These are phyloP conservation scores for Pangasianodon gigas DNA, from an alignment of 2,113 vertebrate genomes.

Conservation along the genomic window DNA sequence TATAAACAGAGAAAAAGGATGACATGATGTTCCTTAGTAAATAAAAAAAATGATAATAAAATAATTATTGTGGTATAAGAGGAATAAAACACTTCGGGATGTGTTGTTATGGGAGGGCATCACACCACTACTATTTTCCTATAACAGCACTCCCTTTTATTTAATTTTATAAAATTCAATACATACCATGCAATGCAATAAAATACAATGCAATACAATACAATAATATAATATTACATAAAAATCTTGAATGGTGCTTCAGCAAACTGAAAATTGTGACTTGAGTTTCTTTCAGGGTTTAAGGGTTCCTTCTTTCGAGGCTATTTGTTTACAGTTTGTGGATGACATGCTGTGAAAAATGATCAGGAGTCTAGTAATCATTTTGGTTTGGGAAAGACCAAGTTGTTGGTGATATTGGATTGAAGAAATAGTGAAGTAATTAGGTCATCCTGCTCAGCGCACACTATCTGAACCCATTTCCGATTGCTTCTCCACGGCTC, in stretches of 20 bases:
- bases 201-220: background rate
- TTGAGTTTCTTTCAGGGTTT: background rate
- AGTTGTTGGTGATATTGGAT: conserved; percentile 29
- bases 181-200: background rate
- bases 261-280: background rate
- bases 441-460: conserved; percentile 63
- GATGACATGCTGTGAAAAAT: background rate
- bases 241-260: background rate
- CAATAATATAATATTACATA: background rate
- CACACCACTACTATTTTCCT: background rate
- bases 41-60: background rate
- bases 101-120: background rate
- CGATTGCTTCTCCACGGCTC: conserved; percentile 54
- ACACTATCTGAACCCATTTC: conserved; percentile 68
- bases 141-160: background rate
- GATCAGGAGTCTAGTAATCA: background rate
- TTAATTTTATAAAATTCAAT: background rate
- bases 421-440: conserved; percentile 66
- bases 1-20: no score
- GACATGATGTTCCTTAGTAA: no score
- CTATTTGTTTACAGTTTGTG: background rate
- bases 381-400: conserved; percentile 21
- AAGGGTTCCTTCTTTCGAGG: background rate
- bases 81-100: background rate
- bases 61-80: background rate